Evolutionary conservation across 2,797 vertebrate species (phyloP), one percentile per base, ranked within the genome.

Genomic region (Megaceryle alcyon): DNA sequence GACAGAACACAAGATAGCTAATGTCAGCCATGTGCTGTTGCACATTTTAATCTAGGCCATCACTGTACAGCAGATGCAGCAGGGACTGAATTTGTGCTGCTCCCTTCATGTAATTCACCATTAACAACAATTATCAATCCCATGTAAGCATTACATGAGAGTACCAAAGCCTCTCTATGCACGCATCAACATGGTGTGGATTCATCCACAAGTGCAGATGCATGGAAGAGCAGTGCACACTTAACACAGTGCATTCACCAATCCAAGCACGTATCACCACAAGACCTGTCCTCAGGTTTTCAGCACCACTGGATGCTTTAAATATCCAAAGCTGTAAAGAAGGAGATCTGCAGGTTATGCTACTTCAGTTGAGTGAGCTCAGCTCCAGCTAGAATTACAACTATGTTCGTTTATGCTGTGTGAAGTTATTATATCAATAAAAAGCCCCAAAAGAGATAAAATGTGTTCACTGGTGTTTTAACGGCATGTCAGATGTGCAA

Each of bases 311-410:
- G 10, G 37, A 26, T 21, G 31, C 35, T 80, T 65, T 61, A 69
- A 41, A 14, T 54, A 81, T 61, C 70, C 25, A 57, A 77, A 83
- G 17, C 31, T 75, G 65, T 46, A 41, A 82, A n/a, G 11, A 14
- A 7, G 1, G 3, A 46, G 29, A 60, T 7, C 39, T 75, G 26
- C 0, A 1, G 37, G 33, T 70, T 78, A 7, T 0, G 1, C 39
- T 66, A 14, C 43, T 73, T 35, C 39, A 59, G 23, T 18, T 49
- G 56, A 75, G 31, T 2, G 28, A 90, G 33, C n/a, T 29, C 39
- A 48, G 2, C 20, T 59, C 35, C 73, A 60, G n/a, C 5, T 57
- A 44, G 70, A 73, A 53, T 49, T 46, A 25, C 23, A 72, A 9
- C 48, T 17, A 20, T 0, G 1, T 23, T 75, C 25, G 8, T 57